These are phyloP conservation scores for Unio delphinus DNA, from an alignment of 2,888 invertebrate species.

Conservation along the genomic window DNA sequence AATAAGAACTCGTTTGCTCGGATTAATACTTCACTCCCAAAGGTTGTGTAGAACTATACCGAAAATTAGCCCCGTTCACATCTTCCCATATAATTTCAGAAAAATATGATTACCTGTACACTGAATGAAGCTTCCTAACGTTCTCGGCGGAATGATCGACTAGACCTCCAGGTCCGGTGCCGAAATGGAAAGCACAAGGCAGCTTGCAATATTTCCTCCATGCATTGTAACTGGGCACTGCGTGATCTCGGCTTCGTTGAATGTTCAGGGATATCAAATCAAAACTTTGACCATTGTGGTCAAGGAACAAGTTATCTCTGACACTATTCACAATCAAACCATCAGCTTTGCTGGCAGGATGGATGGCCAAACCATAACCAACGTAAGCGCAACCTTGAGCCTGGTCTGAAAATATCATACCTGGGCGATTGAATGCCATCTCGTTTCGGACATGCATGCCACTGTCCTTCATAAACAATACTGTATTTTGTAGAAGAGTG, in stretches of 20 bases:
- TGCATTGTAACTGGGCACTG: slow-evolving; percentile 83
- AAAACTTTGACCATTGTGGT: slow-evolving; percentile 69
- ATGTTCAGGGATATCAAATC: slow-evolving; percentile 91
- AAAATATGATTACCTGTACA: slow-evolving; percentile 27
- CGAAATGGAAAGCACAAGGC: slow-evolving; percentile 34
- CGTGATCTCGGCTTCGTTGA: slow-evolving; percentile 91
- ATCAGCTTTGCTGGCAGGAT: slow-evolving; percentile 33
- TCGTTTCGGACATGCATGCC: slow-evolving; percentile 29
- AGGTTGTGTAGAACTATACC: too few species aligned
- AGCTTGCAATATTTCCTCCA: slow-evolving; percentile 76
- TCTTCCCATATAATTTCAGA: too few species aligned
- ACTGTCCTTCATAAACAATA: slow-evolving; percentile 29
- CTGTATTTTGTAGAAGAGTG: slow-evolving; percentile 84
- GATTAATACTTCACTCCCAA: too few species aligned
- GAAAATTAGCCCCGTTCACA: too few species aligned
- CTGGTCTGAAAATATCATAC: slow-evolving; percentile 25
- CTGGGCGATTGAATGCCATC: slow-evolving; percentile 39
- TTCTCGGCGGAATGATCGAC: slow-evolving; percentile 27
- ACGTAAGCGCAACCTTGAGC: slow-evolving; percentile 27
- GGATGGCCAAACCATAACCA: slow-evolving; percentile 25
- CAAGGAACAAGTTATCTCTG: slow-evolving; percentile 87
- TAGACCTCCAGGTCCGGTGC: slow-evolving; percentile 28
- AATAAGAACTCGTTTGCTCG: too few species aligned
- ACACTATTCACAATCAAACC: slow-evolving; percentile 31
- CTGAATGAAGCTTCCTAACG: slow-evolving; percentile 29